Percentiles rank a stretch among this genome's conserved stretches.
Evolutionary conservation across 2,797 vertebrate species (phyloP).

Genomic region (Gobio occitaniae): DNA sequence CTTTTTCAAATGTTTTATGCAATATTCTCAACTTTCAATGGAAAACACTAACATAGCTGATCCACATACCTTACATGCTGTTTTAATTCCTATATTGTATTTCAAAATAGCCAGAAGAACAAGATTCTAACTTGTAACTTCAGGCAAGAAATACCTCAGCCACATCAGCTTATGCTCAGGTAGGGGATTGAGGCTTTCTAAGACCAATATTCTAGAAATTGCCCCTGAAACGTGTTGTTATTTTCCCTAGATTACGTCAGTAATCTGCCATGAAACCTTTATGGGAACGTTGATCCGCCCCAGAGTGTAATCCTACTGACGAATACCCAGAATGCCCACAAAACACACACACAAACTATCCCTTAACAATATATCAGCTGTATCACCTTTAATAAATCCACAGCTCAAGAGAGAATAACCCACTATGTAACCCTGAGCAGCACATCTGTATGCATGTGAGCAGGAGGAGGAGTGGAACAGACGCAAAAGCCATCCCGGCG

Average conservation of each 20-base stretch:
- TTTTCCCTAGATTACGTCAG: slow-evolving; percentile 13
- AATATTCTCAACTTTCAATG: neutral
- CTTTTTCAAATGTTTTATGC: too few species aligned
- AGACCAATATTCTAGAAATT: neutral
- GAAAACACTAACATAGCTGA: neutral
- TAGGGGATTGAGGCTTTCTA: neutral
- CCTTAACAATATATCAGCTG: neutral
- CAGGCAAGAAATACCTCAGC: neutral
- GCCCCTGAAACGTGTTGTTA: neutral
- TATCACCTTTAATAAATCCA: slow-evolving; percentile 27
- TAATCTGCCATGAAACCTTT: neutral
- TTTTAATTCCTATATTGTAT: neutral
- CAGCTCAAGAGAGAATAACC: slow-evolving; percentile 4
- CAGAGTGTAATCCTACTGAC: neutral
- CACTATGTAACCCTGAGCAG: neutral
- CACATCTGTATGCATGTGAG: slow-evolving; percentile 39
- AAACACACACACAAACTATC: neutral
- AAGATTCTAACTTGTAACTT: neutral
- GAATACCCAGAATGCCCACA: neutral
- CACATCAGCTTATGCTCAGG: neutral
- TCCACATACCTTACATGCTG: neutral
- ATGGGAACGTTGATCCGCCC: neutral
- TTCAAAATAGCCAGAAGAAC: neutral
- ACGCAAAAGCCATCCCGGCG: slow-evolving; percentile 48
- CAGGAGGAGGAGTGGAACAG: slow-evolving; percentile 58